phyloP scores from a whole-genome alignment of 2,113 vertebrate genomes.

The Bubalus kerabau region DNA sequence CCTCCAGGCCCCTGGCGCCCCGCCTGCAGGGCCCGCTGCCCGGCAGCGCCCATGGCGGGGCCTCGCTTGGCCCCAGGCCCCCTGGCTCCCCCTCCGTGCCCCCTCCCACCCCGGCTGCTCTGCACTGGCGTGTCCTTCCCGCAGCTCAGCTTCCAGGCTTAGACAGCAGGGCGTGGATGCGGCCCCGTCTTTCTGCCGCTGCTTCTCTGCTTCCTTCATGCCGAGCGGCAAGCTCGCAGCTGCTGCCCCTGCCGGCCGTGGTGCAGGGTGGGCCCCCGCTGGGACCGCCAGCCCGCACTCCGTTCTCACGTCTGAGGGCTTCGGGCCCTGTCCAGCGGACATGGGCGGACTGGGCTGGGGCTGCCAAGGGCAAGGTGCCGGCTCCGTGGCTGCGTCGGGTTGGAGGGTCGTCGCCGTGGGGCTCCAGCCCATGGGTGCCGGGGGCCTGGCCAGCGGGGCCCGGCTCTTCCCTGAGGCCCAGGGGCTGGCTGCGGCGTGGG shows the following conservation, averaged over 20 bases:
- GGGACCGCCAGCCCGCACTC: background rate
- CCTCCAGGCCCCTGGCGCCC: background rate
- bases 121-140: background rate
- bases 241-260: background rate
- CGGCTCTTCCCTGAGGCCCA: background rate
- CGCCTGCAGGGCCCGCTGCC: slow-evolving; percentile 80
- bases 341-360: background rate
- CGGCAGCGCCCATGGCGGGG: slow-evolving; percentile 21
- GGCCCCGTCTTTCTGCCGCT: background rate
- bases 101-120: slow-evolving; percentile 42
- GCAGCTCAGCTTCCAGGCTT: background rate
- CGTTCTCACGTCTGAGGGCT: background rate
- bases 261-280: background rate
- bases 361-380: background rate
- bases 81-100: slow-evolving; percentile 38
- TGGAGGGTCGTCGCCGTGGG: accelerated
- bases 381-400: background rate
- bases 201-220: background rate
- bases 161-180: background rate
- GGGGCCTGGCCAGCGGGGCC: background rate
- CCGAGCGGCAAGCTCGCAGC: background rate
- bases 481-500: background rate
- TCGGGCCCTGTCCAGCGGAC: background rate
- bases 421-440: background rate
- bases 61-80: slow-evolving; percentile 59